Conservation (phyloP, 2,113 vertebrate species). For the Cariama cristata region DNA sequence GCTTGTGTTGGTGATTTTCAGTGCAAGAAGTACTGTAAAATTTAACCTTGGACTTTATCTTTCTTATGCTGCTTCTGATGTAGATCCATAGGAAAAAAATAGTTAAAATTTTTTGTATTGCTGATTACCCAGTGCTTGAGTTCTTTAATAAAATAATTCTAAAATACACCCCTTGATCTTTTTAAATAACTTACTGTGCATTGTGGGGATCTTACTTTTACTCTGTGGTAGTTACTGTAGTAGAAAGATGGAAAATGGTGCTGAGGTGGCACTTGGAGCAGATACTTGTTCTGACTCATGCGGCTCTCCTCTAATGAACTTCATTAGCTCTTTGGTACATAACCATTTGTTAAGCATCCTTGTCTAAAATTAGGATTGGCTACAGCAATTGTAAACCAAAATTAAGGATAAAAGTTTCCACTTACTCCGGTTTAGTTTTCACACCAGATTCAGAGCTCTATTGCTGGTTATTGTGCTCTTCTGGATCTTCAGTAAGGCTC, state of each 20-base stretch:
- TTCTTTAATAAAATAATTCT: not conserved
- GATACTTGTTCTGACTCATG: not conserved
- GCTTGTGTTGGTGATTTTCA: not conserved
- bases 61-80: not conserved
- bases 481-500: not conserved
- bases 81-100: not conserved
- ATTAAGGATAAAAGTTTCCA: not conserved
- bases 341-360: not conserved
- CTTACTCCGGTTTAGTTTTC: not conserved
- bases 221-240: not conserved
- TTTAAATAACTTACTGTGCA: fast-evolving
- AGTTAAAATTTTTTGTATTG: not conserved
- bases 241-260: not conserved
- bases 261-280: not conserved
- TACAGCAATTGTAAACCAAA: not conserved
- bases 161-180: not conserved
- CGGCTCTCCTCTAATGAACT: not conserved
- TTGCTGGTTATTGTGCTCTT: not conserved
- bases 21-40: not conserved
- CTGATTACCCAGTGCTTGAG: not conserved
- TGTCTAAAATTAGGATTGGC: not conserved
- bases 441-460: not conserved
- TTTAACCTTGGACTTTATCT: not conserved
- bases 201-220: not conserved
- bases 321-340: not conserved